Evolutionary conservation across 2,888 invertebrate species (phyloP), one percentile per base, ranked within the genome.

Genomic region (Tenthredo mesomela): DNA sequence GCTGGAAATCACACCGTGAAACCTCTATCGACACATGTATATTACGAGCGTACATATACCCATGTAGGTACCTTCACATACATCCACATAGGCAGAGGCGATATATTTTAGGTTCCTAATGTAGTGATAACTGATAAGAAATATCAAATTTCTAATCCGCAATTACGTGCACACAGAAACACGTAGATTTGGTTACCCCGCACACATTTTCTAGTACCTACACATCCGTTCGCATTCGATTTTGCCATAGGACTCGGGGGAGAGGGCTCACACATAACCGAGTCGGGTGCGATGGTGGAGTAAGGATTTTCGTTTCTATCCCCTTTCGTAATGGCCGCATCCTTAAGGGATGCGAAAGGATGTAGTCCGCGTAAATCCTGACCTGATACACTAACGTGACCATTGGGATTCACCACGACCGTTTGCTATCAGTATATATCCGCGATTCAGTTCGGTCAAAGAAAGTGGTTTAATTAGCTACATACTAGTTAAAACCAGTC

Each of bases 331-430:
- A 77, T 77, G 77, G 77, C 77, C 29, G 54, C 29, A 54, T 80
- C 80, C 80, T 61, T 80, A 9, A 61, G 80, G 80, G 80, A 80
- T 61, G 37, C 80, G 58, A 80, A 77, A 80, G 80, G 80, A 80
- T 80, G 50, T 61, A 15, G 61, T 61, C 21, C 80, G 37, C 40
- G 61, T 80, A 80, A 80, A 80, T 80, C 80, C 80, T 80, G 58
- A 80, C n/a, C 80, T 80, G 80, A 80, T 61, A 80, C 80, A 80
- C 61, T 40, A 80, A 58, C 80, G 80, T 37, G 61, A 61, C 80
- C 80, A n/a, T 25, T 58, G 58, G 80, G 80, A 80, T 80, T 80
- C 25, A 6, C 80, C 77, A 18, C 77, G n/a, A 29, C 47, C 29
- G 50, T 33, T n/a, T 54, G 50, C 77, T 77, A 77, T 77, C 77